Percentiles rank a stretch among this genome's conserved stretches.
Evolutionary conservation across 1,140 invertebrate species (phyloP).

Genomic region (Saccostrea glomerata): DNA sequence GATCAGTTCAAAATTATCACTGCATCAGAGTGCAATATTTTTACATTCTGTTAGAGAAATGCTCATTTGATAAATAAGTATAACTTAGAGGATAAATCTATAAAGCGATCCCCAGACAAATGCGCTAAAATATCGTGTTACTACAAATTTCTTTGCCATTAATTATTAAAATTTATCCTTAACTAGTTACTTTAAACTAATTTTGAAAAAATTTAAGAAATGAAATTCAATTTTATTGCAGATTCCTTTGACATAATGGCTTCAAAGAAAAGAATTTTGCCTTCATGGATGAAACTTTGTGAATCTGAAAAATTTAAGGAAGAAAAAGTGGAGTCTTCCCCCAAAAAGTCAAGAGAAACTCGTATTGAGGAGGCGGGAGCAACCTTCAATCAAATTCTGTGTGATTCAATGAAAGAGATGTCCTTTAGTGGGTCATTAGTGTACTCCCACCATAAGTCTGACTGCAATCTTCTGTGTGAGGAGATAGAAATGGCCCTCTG

Average conservation of each 20-base stretch:
- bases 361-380: conserved; percentile 8
- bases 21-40: too few species aligned
- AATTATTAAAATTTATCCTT: too few species aligned
- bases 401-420: conserved; percentile 56
- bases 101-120: too few species aligned
- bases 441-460: conserved; percentile 60
- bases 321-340: not conserved
- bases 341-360: conserved; percentile 43
- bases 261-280: conserved; percentile 50
- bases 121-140: too few species aligned
- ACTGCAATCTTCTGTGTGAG: conserved; percentile 64
- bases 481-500: conserved; percentile 53
- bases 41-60: too few species aligned
- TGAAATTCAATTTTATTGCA: not conserved
- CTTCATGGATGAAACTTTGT: conserved; percentile 49
- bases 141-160: too few species aligned
- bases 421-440: conserved; percentile 55
- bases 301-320: conserved; percentile 35
- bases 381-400: conserved; percentile 48
- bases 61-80: too few species aligned
- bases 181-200: too few species aligned
- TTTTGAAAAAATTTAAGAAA: too few species aligned
- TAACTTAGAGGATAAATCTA: too few species aligned
- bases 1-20: too few species aligned
- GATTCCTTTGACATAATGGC: not conserved